Conservation (phyloP, 2,797 vertebrate species). For the Scomberomorus guttatus region DNA sequence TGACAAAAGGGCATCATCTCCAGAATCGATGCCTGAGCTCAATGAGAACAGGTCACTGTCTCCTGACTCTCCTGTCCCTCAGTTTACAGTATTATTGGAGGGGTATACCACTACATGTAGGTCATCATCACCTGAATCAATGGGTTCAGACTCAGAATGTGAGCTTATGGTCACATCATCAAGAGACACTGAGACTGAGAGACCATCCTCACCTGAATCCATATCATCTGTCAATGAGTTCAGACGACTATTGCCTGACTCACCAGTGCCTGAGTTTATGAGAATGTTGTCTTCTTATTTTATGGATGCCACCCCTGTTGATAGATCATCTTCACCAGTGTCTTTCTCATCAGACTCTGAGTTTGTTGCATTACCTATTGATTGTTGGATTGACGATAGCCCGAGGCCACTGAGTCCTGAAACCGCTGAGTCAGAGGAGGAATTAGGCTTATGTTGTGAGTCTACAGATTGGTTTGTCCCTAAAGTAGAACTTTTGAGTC, state of each 20-base stretch:
- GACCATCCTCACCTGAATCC: slow-evolving; percentile 75
- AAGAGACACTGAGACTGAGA: slow-evolving; percentile 37
- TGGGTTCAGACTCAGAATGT: slow-evolving; percentile 65
- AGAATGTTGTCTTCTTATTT: slow-evolving; percentile 77
- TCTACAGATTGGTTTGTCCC: slow-evolving; percentile 8
- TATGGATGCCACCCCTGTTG: slow-evolving; percentile 46
- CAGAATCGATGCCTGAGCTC: slow-evolving; percentile 73
- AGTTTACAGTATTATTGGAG: slow-evolving; percentile 51
- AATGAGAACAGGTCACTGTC: slow-evolving; percentile 69
- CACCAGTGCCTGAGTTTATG: slow-evolving; percentile 80
- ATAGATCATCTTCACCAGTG: slow-evolving; percentile 72
- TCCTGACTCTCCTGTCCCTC: slow-evolving; percentile 79
- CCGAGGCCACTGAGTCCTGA: slow-evolving; percentile 74
- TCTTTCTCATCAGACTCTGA: slow-evolving; percentile 77
- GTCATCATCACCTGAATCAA: slow-evolving; percentile 65
- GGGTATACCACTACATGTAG: slow-evolving; percentile 31
- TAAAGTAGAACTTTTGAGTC: slow-evolving; percentile 50
- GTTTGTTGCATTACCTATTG: slow-evolving; percentile 68
- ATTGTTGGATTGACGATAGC: slow-evolving; percentile 74
- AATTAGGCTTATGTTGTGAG: slow-evolving; percentile 35
- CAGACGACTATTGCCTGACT: slow-evolving; percentile 75
- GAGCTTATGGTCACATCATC: slow-evolving; percentile 59
- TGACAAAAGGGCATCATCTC: slow-evolving; percentile 72
- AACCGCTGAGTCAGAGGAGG: slow-evolving; percentile 66
- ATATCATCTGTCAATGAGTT: slow-evolving; percentile 72